A percentile compares a stretch with the other conserved stretches of the same genome.
These are phyloP conservation scores for Meles meles DNA, from an alignment of 2,113 vertebrate genomes.

Conservation along the genomic window DNA sequence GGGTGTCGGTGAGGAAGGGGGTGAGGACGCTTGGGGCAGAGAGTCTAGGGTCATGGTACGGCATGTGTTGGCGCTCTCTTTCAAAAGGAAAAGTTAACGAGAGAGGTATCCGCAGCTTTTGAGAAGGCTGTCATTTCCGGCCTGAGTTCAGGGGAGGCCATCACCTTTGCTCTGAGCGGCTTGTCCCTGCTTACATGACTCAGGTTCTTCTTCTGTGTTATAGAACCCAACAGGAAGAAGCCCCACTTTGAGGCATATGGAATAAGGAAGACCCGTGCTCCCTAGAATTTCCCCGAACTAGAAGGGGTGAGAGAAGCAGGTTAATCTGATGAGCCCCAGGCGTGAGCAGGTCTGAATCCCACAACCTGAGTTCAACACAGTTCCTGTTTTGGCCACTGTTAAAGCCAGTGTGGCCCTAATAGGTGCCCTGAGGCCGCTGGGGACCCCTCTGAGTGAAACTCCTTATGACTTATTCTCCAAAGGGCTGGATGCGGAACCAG, in stretches of 20 bases:
- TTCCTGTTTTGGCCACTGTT: background rate
- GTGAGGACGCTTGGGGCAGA: background rate
- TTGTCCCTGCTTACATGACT: background rate
- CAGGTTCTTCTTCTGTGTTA: background rate
- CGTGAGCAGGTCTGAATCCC: background rate
- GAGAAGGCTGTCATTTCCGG: background rate
- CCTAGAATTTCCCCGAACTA: background rate
- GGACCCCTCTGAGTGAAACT: background rate
- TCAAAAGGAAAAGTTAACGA: background rate
- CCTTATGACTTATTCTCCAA: background rate
- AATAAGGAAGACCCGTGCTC: background rate
- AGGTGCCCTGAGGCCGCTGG: background rate
- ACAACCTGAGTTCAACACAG: background rate
- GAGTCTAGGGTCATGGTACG: background rate
- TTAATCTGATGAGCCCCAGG: background rate
- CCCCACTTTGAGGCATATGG: background rate
- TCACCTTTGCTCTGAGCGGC: background rate
- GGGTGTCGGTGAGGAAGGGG: background rate
- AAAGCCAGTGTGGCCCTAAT: background rate
- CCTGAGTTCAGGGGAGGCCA: background rate
- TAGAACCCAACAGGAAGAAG: background rate
- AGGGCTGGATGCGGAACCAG: background rate
- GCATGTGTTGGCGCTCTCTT: background rate
- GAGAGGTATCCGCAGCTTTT: background rate
- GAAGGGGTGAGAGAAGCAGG: background rate